Conservation (phyloP, 2,888 invertebrate species). For the Acheta domesticus region DNA sequence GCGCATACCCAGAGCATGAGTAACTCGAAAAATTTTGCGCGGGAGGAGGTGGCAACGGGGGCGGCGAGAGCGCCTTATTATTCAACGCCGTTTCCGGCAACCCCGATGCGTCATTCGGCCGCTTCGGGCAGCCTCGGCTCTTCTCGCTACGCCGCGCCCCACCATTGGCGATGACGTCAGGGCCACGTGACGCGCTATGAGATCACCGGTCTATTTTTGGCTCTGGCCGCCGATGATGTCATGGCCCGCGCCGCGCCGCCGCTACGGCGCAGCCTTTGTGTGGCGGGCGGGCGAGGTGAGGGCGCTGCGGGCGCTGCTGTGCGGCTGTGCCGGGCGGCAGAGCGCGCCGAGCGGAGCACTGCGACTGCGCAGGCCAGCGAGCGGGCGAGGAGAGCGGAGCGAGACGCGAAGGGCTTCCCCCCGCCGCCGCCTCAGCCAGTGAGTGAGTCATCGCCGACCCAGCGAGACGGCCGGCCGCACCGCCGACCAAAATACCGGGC, state of each 20-base stretch:
- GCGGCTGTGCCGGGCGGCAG: background rate
- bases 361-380: background rate
- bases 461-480: background rate
- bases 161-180: constrained; percentile 30
- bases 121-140: constrained; percentile 18
- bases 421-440: background rate
- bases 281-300: constrained; percentile 33
- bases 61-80: background rate
- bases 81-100: constrained; percentile 23
- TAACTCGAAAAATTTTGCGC: constrained; percentile 4
- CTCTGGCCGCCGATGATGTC: constrained; percentile 33
- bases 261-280: constrained; percentile 22
- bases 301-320: constrained; percentile 32
- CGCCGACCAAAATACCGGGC: background rate
- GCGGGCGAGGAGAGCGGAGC: background rate
- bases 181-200: constrained; percentile 34
- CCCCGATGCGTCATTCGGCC: constrained; percentile 21
- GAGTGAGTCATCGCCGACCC: background rate
- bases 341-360: background rate
- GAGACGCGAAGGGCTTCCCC: background rate
- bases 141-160: constrained; percentile 21
- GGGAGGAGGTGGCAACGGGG: background rate
- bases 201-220: constrained; percentile 33
- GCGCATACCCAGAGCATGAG: background rate
- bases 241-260: constrained; percentile 18